phyloP scores from a whole-genome alignment of 2,888 invertebrate genomes.

The Pecten maximus region DNA sequence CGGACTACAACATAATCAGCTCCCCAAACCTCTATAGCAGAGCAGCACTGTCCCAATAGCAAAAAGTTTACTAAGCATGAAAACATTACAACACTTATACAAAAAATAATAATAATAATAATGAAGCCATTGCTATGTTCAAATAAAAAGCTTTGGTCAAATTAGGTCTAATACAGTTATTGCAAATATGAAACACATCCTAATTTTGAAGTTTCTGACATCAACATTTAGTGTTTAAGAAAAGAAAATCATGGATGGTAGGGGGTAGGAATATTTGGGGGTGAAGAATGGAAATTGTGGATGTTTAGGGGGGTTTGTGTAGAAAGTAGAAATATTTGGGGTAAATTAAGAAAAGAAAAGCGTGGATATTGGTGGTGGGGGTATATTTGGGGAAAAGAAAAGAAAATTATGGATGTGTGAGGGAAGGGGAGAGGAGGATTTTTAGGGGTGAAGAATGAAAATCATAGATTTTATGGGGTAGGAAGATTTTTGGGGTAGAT shows the following conservation, averaged over 20 bases:
- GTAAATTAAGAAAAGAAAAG: too few species aligned
- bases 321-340: too few species aligned
- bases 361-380: too few species aligned
- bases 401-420: too few species aligned
- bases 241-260: neutral
- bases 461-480: too few species aligned
- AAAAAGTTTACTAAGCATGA: neutral
- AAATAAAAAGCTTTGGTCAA: neutral
- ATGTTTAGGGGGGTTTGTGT: neutral
- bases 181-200: neutral
- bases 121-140: neutral
- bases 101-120: neutral
- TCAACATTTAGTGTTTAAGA: neutral
- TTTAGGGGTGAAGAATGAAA: too few species aligned
- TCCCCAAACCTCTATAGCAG: neutral
- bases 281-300: neutral
- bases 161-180: neutral
- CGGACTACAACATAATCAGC: neutral
- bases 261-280: neutral
- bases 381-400: too few species aligned
- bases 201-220: neutral
- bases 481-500: too few species aligned
- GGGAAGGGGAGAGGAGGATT: too few species aligned
- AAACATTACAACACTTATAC: neutral
- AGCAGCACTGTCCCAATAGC: neutral